Percentiles rank a stretch among this genome's conserved stretches.
phyloP scores from a whole-genome alignment of 2,797 vertebrate species.

The Girardinus metallicus region DNA sequence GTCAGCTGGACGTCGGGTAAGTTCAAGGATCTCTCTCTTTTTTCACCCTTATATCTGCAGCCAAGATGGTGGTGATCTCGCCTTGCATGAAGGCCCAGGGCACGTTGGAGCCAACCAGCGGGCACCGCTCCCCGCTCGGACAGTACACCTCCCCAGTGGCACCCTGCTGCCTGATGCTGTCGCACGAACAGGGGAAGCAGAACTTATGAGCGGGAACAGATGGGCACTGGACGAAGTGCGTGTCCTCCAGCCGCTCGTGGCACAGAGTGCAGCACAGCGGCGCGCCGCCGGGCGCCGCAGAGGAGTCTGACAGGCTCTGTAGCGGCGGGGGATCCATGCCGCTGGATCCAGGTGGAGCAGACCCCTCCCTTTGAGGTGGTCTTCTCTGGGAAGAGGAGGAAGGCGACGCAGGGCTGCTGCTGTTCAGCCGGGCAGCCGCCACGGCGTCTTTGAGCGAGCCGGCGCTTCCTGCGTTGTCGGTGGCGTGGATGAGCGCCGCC shows the following conservation, averaged over 20 bases:
- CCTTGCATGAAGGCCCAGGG: slow-evolving; percentile 99
- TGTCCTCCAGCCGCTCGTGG: slow-evolving; percentile 96
- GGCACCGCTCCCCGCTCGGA: slow-evolving; percentile 94
- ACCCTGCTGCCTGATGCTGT: slow-evolving; percentile 98
- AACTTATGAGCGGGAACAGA: slow-evolving; percentile 95
- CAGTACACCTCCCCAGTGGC: slow-evolving; percentile 96
- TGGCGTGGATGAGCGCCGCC: slow-evolving; percentile 92
- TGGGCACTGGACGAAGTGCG: slow-evolving; percentile 97
- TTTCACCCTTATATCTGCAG: slow-evolving; percentile 96
- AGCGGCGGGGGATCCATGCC: neutral
- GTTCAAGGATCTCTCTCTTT: slow-evolving; percentile 95
- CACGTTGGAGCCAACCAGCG: slow-evolving; percentile 94
- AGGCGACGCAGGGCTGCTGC: slow-evolving; percentile 90
- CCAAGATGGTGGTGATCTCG: slow-evolving; percentile 96
- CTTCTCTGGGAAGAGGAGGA: slow-evolving; percentile 90
- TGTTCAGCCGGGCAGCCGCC: slow-evolving; percentile 80
- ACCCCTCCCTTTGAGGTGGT: slow-evolving; percentile 84
- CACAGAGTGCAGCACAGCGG: slow-evolving; percentile 95
- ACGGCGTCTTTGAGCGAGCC: slow-evolving; percentile 91
- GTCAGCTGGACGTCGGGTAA: neutral
- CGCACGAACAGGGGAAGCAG: slow-evolving; percentile 96
- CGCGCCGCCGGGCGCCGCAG: slow-evolving; percentile 61
- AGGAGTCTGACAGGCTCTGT: slow-evolving; percentile 92
- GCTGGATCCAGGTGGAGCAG: neutral
- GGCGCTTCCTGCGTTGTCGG: slow-evolving; percentile 89